These are phyloP conservation scores for Plestiodon gilberti DNA, from an alignment of 2,113 vertebrate genomes.

Conservation along the genomic window DNA sequence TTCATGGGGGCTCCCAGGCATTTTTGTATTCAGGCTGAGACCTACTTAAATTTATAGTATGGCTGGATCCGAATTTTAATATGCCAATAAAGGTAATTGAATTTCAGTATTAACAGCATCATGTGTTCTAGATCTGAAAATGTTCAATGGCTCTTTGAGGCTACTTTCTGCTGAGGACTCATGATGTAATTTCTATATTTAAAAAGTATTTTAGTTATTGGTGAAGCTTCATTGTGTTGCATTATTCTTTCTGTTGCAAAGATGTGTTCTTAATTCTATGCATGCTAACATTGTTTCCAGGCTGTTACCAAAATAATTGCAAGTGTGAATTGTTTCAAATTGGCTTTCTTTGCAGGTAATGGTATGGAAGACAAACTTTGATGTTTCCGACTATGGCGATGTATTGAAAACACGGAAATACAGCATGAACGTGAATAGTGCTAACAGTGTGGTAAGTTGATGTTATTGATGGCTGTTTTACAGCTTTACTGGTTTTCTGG, in stretches of 20 bases:
- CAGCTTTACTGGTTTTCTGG: not conserved
- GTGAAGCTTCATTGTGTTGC: not conserved
- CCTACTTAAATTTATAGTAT: not conserved
- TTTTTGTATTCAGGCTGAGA: not conserved
- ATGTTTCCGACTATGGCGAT: constrained; percentile 73
- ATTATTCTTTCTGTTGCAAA: not conserved
- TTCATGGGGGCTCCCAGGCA: not conserved
- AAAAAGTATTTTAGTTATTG: constrained; percentile 16
- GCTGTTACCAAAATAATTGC: not conserved
- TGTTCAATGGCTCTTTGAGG: not conserved
- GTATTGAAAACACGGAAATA: constrained; percentile 64
- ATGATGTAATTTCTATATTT: not conserved
- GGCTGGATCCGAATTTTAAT: too few species aligned
- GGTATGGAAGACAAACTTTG: constrained; percentile 97
- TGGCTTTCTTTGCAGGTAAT: constrained; percentile 83
- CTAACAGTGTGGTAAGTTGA: constrained; percentile 53
- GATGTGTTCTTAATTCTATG: not conserved
- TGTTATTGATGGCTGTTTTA: not conserved
- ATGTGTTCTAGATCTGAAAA: not conserved
- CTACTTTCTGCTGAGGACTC: constrained; percentile 1
- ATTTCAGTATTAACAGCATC: not conserved
- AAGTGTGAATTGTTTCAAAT: not conserved
- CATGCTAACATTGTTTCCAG: constrained; percentile 2
- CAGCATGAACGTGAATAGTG: constrained; percentile 43
- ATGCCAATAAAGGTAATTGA: too few species aligned